Base-by-base conservation (phyloP, 1,140 invertebrate genomes). In the Sarcophaga peregrina region DNA sequence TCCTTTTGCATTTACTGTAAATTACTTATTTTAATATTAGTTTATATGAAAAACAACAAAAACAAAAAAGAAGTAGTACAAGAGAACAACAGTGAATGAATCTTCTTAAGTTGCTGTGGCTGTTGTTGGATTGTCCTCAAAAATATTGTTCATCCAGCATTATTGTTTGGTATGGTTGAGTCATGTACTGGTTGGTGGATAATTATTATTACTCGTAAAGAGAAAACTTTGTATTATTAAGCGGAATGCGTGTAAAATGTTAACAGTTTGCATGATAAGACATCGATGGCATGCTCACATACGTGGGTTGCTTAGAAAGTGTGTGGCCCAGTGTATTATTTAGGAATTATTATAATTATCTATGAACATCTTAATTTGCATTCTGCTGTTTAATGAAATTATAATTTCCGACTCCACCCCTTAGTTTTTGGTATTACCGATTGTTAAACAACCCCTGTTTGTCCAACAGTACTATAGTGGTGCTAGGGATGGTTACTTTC, bases 1-100 rank as follows among this genome's bases (percentile, higher is more conserved):
- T 37, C 25, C 25, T 37, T 37, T 58, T 5, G 54, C 54, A 76
- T 76, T 76, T 76, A n/a, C 47, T 47, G n/a, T 50, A 78, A 78
- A 78, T 78, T 78, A 78, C 75, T 78, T 78, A 78, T 78, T 78
- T 78, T 78, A 78, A 78, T 78, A 78, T 78, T 78, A 78, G 75
- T 50, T 50, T 50, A 37, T 37, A 37, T 37, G 25, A 37, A 37
- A 37, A 37, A 37, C 25, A 37, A n/a, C n/a, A n/a, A n/a, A n/a
- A n/a, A n/a, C n/a, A n/a, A n/a, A n/a, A 37, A 37, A 37, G 4
- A 2, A 37, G 25, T 37, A 37, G 4, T 37, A 37, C 25, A 37
- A 37, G 25, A 37, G 4, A 37, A 37, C 25, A 37, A 4, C 25
- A 37, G 25, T 37, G 25, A 37, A 37, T 37, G 25, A 37, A 37